A percentile compares a stretch with the other conserved stretches of the same genome.
phyloP scores from a whole-genome alignment of 2,888 invertebrate genomes.

The Tetranychus piercei region DNA sequence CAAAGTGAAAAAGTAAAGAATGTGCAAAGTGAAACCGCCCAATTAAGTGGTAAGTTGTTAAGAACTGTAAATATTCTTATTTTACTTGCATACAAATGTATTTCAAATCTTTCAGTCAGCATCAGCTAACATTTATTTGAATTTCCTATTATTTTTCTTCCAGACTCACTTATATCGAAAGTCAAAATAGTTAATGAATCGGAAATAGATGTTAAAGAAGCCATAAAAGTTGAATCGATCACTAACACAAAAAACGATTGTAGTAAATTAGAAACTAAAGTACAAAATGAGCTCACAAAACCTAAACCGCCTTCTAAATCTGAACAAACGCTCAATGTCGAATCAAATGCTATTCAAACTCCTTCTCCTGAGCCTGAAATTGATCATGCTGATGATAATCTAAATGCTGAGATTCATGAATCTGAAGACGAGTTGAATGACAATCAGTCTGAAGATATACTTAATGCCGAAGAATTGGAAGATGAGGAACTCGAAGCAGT shows the following conservation, averaged over 20 bases:
- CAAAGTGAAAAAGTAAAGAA: no score
- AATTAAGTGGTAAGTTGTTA: neutral
- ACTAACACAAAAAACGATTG: neutral
- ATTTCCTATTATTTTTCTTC: no score
- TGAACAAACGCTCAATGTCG: neutral
- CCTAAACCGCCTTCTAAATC: neutral
- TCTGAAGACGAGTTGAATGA: slow-evolving; percentile 10
- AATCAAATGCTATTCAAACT: neutral
- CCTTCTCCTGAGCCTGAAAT: neutral
- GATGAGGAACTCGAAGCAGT: slow-evolving; percentile 11
- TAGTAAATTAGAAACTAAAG: neutral
- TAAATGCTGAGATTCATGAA: neutral
- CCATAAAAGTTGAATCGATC: no score
- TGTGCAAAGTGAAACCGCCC: neutral
- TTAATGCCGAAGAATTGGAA: neutral
- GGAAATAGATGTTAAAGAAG: neutral
- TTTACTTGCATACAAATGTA: no score
- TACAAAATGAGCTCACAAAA: neutral
- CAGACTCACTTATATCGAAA: neutral
- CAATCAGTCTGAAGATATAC: slow-evolving; percentile 7
- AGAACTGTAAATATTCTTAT: no score
- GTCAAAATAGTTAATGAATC: neutral
- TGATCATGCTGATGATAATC: slow-evolving; percentile 7
- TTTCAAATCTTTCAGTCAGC: no score
- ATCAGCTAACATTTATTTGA: no score